phyloP scores from a whole-genome alignment of 2,797 vertebrate species.

The Karalla daura region DNA sequence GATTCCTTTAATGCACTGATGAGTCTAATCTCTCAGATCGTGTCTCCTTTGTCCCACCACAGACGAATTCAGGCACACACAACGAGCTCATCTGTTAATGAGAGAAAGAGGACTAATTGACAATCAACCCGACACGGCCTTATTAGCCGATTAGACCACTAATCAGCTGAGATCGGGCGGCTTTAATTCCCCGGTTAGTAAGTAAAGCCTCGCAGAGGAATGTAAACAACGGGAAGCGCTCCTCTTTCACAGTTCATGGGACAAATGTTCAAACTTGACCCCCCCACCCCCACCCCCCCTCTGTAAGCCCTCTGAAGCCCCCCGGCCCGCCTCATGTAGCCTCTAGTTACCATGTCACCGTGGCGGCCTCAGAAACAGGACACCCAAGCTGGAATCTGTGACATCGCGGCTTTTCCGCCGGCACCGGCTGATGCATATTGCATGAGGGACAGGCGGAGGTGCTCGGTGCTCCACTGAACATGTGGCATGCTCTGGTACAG shows the following conservation, averaged over 20 bases:
- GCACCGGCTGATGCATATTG: conserved; percentile 74
- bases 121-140: conserved; percentile 11
- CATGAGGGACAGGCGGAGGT: conserved; percentile 70
- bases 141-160: conserved; percentile 34
- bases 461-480: conserved; percentile 69
- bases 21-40: background rate
- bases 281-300: too few relatives aligned
- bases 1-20: background rate
- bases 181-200: conserved; percentile 35
- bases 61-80: background rate
- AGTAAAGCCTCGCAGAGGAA: conserved; percentile 29
- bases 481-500: conserved; percentile 64
- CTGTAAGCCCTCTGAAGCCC: conserved; percentile 38
- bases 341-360: conserved; percentile 63
- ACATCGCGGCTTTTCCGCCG: conserved; percentile 78
- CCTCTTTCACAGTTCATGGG: conserved; percentile 45
- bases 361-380: conserved; percentile 61
- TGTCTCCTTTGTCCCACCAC: background rate
- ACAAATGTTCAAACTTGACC: conserved; percentile 48
- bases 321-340: conserved; percentile 11
- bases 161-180: conserved; percentile 26
- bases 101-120: conserved; percentile 7
- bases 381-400: conserved; percentile 75
- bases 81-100: conserved; percentile 4
- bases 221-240: conserved; percentile 30